Percentiles rank a stretch among this genome's conserved stretches.
Conservation (phyloP, 2,113 vertebrate genomes). For the Conger conger region DNA sequence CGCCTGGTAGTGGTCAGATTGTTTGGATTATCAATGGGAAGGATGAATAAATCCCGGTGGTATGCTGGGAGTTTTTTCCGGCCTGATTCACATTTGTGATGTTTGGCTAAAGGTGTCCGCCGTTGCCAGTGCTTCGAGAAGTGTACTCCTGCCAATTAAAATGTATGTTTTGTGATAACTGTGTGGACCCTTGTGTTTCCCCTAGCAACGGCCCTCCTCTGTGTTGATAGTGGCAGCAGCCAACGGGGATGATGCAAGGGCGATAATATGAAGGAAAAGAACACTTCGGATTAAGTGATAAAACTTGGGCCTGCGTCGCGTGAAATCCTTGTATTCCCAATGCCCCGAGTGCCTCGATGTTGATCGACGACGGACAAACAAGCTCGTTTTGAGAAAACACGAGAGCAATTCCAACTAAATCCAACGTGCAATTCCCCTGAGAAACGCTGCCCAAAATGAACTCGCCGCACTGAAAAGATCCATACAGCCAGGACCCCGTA, state of each 20-base stretch:
- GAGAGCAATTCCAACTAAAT: background rate
- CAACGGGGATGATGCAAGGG: too few species aligned
- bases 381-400: background rate
- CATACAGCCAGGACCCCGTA: background rate
- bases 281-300: background rate
- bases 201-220: background rate
- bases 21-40: too few species aligned
- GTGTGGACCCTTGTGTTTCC: background rate
- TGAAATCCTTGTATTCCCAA: background rate
- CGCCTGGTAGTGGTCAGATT: too few species aligned
- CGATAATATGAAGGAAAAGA: too few species aligned
- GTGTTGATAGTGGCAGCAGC: too few species aligned
- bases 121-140: background rate
- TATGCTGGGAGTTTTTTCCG: background rate
- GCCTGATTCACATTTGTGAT: background rate
- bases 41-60: background rate
- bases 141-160: background rate
- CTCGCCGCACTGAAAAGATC: background rate
- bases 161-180: background rate
- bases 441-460: background rate
- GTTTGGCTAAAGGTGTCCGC: background rate
- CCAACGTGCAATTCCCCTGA: background rate
- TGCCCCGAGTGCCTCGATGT: too few species aligned
- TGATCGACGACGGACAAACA: too few species aligned
- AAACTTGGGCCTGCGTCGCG: background rate